Evolutionary conservation across 1,140 invertebrate species (phyloP).

Genomic region (Ganaspis sp.): DNA sequence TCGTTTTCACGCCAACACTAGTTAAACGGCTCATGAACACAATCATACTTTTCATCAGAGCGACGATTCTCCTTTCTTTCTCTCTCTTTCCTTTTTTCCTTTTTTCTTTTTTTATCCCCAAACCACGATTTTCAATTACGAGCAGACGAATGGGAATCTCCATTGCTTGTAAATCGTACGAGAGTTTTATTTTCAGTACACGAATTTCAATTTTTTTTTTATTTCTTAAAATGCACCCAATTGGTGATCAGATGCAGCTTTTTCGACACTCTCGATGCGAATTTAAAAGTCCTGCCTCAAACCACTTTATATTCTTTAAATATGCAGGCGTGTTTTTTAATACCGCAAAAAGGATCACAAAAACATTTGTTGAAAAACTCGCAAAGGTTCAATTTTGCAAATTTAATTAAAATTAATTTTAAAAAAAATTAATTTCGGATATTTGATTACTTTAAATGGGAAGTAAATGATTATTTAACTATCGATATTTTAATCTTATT

Average conservation of each 20-base stretch:
- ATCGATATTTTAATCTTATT: too few relatives aligned
- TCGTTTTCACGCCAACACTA: neutral
- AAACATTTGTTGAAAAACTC: too few relatives aligned
- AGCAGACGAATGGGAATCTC: slow-evolving; percentile 1
- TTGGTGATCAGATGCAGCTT: neutral
- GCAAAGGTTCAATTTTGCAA: too few relatives aligned
- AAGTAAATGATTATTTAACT: too few relatives aligned
- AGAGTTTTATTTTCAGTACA: neutral
- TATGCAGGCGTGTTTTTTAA: too few relatives aligned
- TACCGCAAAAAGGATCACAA: too few relatives aligned
- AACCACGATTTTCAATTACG: slow-evolving; percentile 17
- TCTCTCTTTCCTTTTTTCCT: neutral
- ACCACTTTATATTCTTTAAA: too few relatives aligned
- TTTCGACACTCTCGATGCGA: neutral
- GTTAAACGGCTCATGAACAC: neutral
- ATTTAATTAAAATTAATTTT: too few relatives aligned
- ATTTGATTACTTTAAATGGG: too few relatives aligned
- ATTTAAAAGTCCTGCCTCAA: neutral
- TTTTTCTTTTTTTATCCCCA: neutral
- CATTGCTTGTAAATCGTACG: neutral
- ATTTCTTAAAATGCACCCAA: neutral
- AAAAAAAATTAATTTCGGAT: too few relatives aligned
- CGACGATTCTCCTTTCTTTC: neutral
- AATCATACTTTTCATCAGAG: neutral
- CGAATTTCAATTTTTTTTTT: too few relatives aligned